These are phyloP conservation scores for Parazoanthus darwini DNA, from an alignment of 92 coral and sea anemone species.

Conservation along the genomic window DNA sequence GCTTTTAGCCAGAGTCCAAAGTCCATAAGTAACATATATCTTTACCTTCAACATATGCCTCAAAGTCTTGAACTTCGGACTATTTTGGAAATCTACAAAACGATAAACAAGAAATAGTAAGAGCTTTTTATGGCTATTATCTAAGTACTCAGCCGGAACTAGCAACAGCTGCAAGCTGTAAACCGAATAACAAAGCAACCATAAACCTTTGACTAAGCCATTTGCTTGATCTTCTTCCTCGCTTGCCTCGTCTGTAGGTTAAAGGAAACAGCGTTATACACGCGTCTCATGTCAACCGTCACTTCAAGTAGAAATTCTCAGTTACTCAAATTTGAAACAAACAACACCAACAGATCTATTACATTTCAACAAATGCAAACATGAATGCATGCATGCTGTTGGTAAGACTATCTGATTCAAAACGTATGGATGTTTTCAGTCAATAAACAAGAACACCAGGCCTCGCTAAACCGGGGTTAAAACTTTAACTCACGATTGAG, in stretches of 20 bases:
- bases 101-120: background rate
- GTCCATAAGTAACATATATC: background rate
- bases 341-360: background rate
- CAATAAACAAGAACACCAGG: too few species aligned
- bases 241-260: constrained; percentile 7
- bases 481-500: too few species aligned
- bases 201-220: background rate
- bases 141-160: background rate
- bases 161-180: background rate
- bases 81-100: background rate
- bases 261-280: background rate
- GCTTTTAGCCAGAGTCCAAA: too few species aligned
- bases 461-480: too few species aligned
- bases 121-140: background rate
- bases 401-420: too few species aligned
- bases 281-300: background rate
- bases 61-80: constrained; percentile 31
- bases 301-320: background rate
- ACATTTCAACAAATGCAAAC: background rate
- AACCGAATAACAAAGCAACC: background rate
- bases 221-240: background rate
- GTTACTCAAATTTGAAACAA: background rate
- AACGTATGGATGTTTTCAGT: too few species aligned
- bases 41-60: constrained; percentile 32
- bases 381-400: too few species aligned